A percentile compares a stretch with the other conserved stretches of the same genome.
Evolutionary conservation across 2,888 invertebrate genomes (phyloP).

Genomic region (Portevinia maculata): DNA sequence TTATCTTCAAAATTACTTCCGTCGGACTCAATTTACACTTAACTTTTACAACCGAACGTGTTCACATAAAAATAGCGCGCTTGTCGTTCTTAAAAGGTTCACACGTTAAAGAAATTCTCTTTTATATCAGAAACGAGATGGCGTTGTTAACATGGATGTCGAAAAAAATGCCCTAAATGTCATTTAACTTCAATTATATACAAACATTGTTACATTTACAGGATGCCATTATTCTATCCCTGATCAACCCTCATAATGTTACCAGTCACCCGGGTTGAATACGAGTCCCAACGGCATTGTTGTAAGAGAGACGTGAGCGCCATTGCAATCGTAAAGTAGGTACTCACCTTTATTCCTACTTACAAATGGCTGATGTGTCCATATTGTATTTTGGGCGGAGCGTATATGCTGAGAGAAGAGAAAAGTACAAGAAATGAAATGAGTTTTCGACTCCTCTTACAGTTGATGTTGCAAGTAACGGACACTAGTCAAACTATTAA

Average conservation of each 20-base stretch:
- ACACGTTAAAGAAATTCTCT: conserved; percentile 59
- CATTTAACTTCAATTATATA: conserved; percentile 71
- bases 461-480: conserved; percentile 9
- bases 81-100: conserved; percentile 35
- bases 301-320: conserved; percentile 15
- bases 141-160: conserved; percentile 43
- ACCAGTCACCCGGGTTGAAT: neutral
- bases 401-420: conserved; percentile 4
- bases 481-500: neutral
- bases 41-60: conserved; percentile 61
- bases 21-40: conserved; percentile 49
- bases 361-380: conserved; percentile 63
- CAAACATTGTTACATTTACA: conserved; percentile 68
- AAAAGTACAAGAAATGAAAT: neutral
- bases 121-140: conserved; percentile 49
- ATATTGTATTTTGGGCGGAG: conserved; percentile 59
- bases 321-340: conserved; percentile 39
- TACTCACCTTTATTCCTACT: conserved; percentile 31
- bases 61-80: conserved; percentile 51
- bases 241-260: conserved; percentile 15
- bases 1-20: conserved; percentile 36
- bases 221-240: conserved; percentile 28
- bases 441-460: neutral
- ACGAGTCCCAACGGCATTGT: conserved; percentile 18
- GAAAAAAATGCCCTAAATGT: conserved; percentile 62